Base-by-base conservation (phyloP, 2,797 vertebrate species). In the Pachyuromys duprasi region DNA sequence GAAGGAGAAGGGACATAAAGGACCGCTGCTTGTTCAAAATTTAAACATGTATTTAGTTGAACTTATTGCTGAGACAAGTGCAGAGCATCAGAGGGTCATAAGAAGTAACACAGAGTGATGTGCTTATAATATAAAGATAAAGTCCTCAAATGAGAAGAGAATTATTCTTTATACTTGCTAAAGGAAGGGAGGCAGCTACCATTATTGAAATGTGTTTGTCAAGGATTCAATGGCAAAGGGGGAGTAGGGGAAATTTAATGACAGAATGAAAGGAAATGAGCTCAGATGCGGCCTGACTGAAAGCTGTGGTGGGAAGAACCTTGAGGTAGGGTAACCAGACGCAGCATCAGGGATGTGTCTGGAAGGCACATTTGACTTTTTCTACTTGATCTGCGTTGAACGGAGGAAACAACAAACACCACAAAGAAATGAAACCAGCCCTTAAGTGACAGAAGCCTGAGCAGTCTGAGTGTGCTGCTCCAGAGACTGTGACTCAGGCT, bases 301-400 rank as follows among this genome's bases (percentile, higher is more conserved):
- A 63, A 36, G 17, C 53, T 86, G 17, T 57, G 86, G 63, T 6
- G 49, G 14, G 11, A 65, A 3, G 70, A 82, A 89, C 78, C 5
- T 62, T 36, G 36, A 70, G 20, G 2, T 18, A 12, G 33, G 28
- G 17, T 88, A 90, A 33, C 5, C 49, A 39, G 65, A 90, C 49
- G 36, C 9, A 15, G 45, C 13, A 22, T 9, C 39, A 18, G 9
- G 53, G 7, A 6, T 39, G 36, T 17, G 13, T 90, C 81, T 96
- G 45, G n/a, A 78, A 49, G 53, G 15, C 31, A 65, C 74, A 49
- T 72, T 69, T 93, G 49, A 89, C 42, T 80, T 95, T 74, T 5
- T 78, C 22, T 63, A 12, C 20, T 63, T 95, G 82, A 79, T 93
- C 11, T 89, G 57, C 62, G 36, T 89, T 93, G 62, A 63, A 84